Evolutionary conservation across 2,888 invertebrate genomes (phyloP).

Genomic region (Agrochola macilenta): DNA sequence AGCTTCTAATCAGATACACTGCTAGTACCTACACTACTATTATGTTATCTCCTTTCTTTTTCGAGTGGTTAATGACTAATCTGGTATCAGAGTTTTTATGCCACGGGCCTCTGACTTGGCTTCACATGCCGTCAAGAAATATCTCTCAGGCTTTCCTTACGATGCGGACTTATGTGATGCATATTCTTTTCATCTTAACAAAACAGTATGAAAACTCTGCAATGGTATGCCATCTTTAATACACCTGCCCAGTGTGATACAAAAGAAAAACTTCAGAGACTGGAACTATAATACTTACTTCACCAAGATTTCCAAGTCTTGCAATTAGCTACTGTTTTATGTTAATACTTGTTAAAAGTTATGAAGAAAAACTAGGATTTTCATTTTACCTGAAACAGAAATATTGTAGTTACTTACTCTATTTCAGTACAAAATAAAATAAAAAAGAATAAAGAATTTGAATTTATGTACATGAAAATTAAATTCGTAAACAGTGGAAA

Average conservation of each 20-base stretch:
- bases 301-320: constrained; percentile 44
- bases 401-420: constrained; percentile 11
- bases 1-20: background rate
- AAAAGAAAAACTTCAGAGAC: constrained; percentile 42
- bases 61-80: no score
- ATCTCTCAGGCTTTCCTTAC: no score
- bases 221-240: constrained; percentile 21
- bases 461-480: constrained; percentile 4
- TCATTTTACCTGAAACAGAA: constrained; percentile 43
- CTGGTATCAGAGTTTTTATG: no score
- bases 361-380: constrained; percentile 43
- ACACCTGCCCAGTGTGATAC: constrained; percentile 42
- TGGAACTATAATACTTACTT: constrained; percentile 42
- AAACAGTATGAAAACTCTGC: constrained; percentile 17
- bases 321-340: constrained; percentile 55
- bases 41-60: no score
- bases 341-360: constrained; percentile 57
- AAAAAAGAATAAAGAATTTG: background rate
- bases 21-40: background rate
- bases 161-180: no score
- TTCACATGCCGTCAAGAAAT: no score
- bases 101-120: no score
- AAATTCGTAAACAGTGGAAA: constrained; percentile 22
- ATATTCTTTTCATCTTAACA: constrained; percentile 1
- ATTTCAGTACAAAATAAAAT: constrained; percentile 5